phyloP scores from a whole-genome alignment of 2,888 invertebrate genomes.

The Parochlus steinenii region DNA sequence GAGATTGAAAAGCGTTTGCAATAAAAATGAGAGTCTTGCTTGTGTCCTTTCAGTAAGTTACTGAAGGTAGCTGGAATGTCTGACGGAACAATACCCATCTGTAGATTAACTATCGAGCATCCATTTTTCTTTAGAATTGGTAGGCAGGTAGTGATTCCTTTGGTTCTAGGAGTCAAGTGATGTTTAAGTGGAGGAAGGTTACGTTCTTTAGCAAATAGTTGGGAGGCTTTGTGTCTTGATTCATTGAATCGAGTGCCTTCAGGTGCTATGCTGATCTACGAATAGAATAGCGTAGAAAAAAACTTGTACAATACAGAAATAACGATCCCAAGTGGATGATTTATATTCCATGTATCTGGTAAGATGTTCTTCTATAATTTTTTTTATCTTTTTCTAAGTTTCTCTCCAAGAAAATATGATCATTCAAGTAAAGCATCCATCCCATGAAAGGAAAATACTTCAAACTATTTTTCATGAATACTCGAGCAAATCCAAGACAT shows the following conservation, averaged over 20 bases:
- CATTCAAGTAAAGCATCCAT: too few species aligned
- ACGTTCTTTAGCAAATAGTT: conserved; percentile 62
- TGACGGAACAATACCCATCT: conserved; percentile 45
- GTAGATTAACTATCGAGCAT: conserved; percentile 58
- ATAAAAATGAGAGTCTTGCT: conserved; percentile 50
- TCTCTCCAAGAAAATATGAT: too few species aligned
- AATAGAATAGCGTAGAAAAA: too few species aligned
- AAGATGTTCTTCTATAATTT: too few species aligned
- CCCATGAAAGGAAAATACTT: too few species aligned
- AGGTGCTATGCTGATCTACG: conserved; percentile 64
- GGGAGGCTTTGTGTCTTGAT: conserved; percentile 60
- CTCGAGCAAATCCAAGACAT: too few species aligned
- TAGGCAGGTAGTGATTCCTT: conserved; percentile 68
- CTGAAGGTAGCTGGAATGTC: conserved; percentile 49
- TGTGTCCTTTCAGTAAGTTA: conserved; percentile 49
- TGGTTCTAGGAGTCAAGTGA: conserved; percentile 68
- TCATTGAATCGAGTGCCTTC: conserved; percentile 81
- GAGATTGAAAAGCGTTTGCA: conserved; percentile 61
- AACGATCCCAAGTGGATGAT: too few species aligned
- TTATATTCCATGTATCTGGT: too few species aligned
- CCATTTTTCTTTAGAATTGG: conserved; percentile 57
- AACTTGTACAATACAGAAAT: too few species aligned
- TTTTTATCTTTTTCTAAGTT: too few species aligned
- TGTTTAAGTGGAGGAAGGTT: conserved; percentile 63
- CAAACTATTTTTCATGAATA: too few species aligned